Conservation (phyloP, 2,888 invertebrate species). For the Brachyptera putata region DNA sequence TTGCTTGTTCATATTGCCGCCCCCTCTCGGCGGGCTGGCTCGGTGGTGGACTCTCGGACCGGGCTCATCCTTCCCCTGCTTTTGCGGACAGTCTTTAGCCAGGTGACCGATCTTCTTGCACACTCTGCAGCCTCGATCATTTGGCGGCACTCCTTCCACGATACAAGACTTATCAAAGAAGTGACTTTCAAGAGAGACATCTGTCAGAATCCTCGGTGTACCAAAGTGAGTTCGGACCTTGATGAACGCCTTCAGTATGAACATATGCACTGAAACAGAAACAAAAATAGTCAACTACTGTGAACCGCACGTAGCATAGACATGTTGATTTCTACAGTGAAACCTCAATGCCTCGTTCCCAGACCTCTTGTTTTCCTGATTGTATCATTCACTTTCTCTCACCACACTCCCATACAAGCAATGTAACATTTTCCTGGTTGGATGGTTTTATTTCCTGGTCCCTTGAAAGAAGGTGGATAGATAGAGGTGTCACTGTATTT, state of each 20-base stretch:
- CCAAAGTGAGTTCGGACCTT: constrained; percentile 44
- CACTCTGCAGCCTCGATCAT: constrained; percentile 49
- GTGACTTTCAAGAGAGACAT: constrained; percentile 33
- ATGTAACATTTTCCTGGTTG: no score
- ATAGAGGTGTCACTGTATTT: no score
- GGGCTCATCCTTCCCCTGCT: not conserved
- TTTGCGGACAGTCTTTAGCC: constrained; percentile 44
- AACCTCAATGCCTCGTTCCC: no score
- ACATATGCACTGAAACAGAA: constrained; percentile 46
- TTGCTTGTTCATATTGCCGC: not conserved
- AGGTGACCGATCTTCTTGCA: constrained; percentile 54
- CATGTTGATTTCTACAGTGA: not conserved
- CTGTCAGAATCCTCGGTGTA: constrained; percentile 34
- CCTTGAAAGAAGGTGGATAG: no score
- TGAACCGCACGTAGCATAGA: not conserved
- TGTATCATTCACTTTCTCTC: no score
- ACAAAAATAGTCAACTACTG: not conserved
- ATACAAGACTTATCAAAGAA: constrained; percentile 42
- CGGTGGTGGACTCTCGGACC: not conserved
- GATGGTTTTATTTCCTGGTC: no score
- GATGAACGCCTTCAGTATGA: constrained; percentile 45
- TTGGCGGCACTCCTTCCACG: constrained; percentile 47
- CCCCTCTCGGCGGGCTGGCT: not conserved
- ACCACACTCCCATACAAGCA: no score
- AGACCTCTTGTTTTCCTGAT: no score